Base-by-base conservation (phyloP, 1,140 invertebrate genomes). In the Stegodyphus dumicola region DNA sequence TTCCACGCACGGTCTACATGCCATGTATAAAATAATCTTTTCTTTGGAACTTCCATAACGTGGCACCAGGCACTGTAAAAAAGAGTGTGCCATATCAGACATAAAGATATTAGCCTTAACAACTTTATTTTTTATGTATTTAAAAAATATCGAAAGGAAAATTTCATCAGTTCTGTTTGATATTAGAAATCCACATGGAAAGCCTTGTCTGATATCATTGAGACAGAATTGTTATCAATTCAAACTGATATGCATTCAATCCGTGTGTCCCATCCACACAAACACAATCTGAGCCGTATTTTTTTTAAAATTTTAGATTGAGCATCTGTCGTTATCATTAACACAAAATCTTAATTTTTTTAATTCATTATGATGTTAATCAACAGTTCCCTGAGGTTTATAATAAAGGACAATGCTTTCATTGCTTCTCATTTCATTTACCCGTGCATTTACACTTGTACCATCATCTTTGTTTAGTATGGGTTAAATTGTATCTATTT, bases 1-100 rank as follows among this genome's bases (percentile, higher is more conserved):
- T 79, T 15, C 77, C 77, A 70, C 3, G 77, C 77, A 6, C n/a
- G 5, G 49, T 79, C 77, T n/a, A 79, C 66, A 48, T 79, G 77
- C 77, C 13, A 7, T 69, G 53, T 11, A 17, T 0, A 54, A 60
- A n/a, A n/a, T n/a, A n/a, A n/a, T n/a, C n/a, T n/a, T n/a, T n/a
- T n/a, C n/a, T n/a, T n/a, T n/a, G n/a, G 77, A 2, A 53, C 7
- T 0, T 6, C 17, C 77, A 79, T 79, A 7, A 53, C 53, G 6
- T 17, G 15, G 0, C 2, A 6, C 77, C 67, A 70, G 7, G 67
- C 67, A 79, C 70, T 79, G 15, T 33, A 71, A 56, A 79, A 79
- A 17, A 56, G 77, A 6, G 6, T 79, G 56, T 33, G 77, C 66
- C 66, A 79, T 79, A 79, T 79, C 77, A 7, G 77, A 79, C 66